Percentiles rank a stretch among this genome's conserved stretches.
Conservation (phyloP, 2,113 vertebrate genomes). For the Ondatra zibethicus region DNA sequence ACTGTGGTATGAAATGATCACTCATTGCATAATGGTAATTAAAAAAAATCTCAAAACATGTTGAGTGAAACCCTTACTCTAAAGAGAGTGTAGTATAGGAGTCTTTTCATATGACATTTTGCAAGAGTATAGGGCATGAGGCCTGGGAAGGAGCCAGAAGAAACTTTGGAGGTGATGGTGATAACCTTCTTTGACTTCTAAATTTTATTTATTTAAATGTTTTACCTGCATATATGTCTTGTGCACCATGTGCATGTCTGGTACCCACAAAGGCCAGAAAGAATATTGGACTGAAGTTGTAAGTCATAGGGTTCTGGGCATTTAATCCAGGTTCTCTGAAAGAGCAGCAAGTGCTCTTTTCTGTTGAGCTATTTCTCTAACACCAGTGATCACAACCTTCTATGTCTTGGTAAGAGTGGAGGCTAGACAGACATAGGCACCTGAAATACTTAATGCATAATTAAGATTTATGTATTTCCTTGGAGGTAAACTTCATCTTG, state of each 20-base stretch:
- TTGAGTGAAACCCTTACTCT: background rate
- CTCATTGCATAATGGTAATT: background rate
- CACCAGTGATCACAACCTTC: background rate
- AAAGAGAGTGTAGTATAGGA: background rate
- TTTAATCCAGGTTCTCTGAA: background rate
- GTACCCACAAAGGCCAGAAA: background rate
- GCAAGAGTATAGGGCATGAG: background rate
- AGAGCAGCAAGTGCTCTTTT: background rate
- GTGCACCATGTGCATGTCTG: background rate
- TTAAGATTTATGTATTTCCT: background rate
- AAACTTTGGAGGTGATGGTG: background rate
- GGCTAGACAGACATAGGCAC: background rate
- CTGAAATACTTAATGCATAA: background rate
- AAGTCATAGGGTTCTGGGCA: background rate
- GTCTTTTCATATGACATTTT: background rate
- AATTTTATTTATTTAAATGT: background rate
- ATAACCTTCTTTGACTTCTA: background rate
- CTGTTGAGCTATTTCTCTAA: background rate
- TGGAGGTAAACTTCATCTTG: background rate
- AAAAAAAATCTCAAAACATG: background rate
- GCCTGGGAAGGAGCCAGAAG: background rate
- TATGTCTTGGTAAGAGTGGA: background rate
- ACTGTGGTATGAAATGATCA: background rate
- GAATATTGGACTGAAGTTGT: background rate
- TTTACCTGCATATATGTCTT: background rate